phyloP scores from a whole-genome alignment of 1,140 invertebrate species.

The Phymastichus coffea region DNA sequence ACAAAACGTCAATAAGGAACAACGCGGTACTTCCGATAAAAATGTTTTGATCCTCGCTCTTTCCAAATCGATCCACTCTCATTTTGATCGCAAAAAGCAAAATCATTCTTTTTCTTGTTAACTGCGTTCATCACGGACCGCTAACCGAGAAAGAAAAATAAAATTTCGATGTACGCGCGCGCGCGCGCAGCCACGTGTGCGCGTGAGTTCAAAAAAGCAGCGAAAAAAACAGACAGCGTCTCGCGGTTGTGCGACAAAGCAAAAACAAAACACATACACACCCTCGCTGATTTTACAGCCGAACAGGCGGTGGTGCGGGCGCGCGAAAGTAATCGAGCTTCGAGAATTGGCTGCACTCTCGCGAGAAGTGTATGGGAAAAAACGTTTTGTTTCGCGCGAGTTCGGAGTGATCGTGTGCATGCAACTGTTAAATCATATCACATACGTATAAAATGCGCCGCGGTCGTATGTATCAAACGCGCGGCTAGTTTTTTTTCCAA shows the following conservation, averaged over 20 bases:
- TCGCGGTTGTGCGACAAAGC: neutral
- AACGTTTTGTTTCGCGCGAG: constrained; percentile 13
- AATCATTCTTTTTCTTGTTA: neutral
- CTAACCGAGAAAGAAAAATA: constrained; percentile 2
- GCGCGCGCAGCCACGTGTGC: too few relatives aligned
- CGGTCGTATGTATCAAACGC: too few relatives aligned
- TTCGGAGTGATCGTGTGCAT: constrained; percentile 39
- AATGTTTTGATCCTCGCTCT: constrained; percentile 26
- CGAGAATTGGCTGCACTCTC: too few relatives aligned
- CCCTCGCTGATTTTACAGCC: too few relatives aligned
- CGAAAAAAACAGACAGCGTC: neutral
- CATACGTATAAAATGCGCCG: neutral
- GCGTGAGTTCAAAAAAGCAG: neutral
- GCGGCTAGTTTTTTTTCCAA: too few relatives aligned
- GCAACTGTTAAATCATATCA: constrained; percentile 32
- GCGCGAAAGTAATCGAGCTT: too few relatives aligned
- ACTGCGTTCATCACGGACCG: too few relatives aligned
- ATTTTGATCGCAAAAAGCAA: constrained; percentile 2
- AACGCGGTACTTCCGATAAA: too few relatives aligned
- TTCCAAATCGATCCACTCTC: constrained; percentile 23
- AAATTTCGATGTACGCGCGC: neutral
- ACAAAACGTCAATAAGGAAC: too few relatives aligned
- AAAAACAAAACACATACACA: neutral
- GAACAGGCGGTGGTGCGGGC: too few relatives aligned
- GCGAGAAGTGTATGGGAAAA: neutral